Conservation (phyloP, 1,140 invertebrate species). For the Lycorma delicatula region DNA sequence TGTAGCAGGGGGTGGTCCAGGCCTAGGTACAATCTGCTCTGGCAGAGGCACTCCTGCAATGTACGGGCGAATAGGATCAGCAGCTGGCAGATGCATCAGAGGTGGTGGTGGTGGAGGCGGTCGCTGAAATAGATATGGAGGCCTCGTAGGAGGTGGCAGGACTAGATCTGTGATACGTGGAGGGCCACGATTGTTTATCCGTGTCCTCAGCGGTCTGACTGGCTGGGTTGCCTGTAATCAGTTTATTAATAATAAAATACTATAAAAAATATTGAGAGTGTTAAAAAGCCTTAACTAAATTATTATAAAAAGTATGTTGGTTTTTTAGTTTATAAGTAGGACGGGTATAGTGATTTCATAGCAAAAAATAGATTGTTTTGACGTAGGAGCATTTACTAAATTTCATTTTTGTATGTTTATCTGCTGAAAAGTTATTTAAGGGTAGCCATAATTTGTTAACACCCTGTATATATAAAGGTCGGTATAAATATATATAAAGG, state of each 20-base stretch:
- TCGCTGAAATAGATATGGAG: slow-evolving; percentile 61
- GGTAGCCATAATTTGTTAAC: too few species aligned
- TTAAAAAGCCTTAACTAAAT: neutral
- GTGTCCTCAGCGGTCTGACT: slow-evolving; percentile 46
- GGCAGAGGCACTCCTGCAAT: slow-evolving; percentile 60
- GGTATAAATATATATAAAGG: too few species aligned
- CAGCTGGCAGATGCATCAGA: slow-evolving; percentile 5
- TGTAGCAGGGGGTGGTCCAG: neutral
- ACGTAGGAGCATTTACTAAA: neutral
- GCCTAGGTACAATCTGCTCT: slow-evolving; percentile 56
- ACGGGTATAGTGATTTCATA: too few species aligned
- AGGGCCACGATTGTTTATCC: slow-evolving; percentile 84
- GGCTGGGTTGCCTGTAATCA: slow-evolving; percentile 16
- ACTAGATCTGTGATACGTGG: slow-evolving; percentile 69
- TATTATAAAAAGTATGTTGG: neutral
- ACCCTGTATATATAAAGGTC: too few species aligned
- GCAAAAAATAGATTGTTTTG: neutral
- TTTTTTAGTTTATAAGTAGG: too few species aligned
- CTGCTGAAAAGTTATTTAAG: neutral
- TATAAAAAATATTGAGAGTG: neutral
- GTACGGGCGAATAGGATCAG: slow-evolving; percentile 45
- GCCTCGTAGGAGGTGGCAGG: slow-evolving; percentile 39
- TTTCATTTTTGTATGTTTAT: neutral
- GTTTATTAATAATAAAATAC: neutral
- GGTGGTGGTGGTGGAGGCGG: slow-evolving; percentile 38